phyloP scores from a whole-genome alignment of 1,140 invertebrate species.

The Phenacoccus solenopsis region DNA sequence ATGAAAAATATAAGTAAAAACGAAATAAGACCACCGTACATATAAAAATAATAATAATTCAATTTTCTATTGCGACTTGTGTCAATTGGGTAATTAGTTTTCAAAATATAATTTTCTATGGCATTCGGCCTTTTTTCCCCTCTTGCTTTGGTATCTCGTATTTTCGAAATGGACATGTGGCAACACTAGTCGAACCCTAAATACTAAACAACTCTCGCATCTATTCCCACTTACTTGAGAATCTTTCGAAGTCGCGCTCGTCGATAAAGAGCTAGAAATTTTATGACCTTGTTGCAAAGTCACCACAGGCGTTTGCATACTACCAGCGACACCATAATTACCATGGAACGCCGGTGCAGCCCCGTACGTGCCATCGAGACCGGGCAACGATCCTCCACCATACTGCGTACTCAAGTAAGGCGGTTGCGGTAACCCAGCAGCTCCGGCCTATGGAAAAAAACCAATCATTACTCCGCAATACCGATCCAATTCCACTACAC shows the following conservation, averaged over 20 bases:
- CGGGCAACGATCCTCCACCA: neutral
- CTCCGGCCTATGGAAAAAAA: neutral
- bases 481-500: too few relatives aligned
- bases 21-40: too few relatives aligned
- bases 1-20: too few relatives aligned
- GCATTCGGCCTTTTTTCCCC: too few relatives aligned
- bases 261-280: neutral
- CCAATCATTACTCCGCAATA: neutral
- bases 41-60: too few relatives aligned
- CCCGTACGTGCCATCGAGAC: neutral
- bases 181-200: too few relatives aligned
- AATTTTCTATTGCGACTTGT: too few relatives aligned
- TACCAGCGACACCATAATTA: neutral
- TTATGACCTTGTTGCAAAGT: slow-evolving; percentile 5
- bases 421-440: neutral
- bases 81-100: too few relatives aligned
- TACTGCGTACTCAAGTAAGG: slow-evolving; percentile 1
- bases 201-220: too few relatives aligned
- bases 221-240: neutral
- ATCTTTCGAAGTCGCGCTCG: neutral
- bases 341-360: neutral
- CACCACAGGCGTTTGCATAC: neutral
- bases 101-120: too few relatives aligned
- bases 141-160: too few relatives aligned
- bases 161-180: too few relatives aligned